Base-by-base conservation (phyloP, 2,113 vertebrate species). In the Patagioenas fasciata region DNA sequence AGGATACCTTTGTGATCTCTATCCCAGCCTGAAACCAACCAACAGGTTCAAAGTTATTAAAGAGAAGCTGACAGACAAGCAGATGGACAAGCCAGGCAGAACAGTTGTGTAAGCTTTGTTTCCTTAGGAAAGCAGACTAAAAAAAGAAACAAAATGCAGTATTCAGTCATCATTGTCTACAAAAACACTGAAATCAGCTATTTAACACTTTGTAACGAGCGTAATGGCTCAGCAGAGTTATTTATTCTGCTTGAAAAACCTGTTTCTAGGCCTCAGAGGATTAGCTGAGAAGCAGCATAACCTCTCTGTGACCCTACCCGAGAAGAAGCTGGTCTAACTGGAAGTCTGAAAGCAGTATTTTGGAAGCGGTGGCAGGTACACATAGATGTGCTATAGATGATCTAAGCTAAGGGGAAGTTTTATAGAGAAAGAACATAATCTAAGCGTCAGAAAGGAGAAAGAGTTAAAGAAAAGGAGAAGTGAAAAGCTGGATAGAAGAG, bases 231-330 rank as follows among this genome's bases (percentile, higher is more conserved):
- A 96, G 80, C 92, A 95, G 88, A 94, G 95, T 96, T 96, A 97
- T 96, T 96, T 96, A 96, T 95, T 96, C 92, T 96, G 88, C 96
- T 93, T 86, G 96, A 92, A 96, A 96, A 97, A 97, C 96, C 96
- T 97, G 96, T 97, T 97, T 94, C 93, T 86, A 93, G 96, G 95
- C 93, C 96, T 94, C 92, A 81, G 90, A 96, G 96, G 92, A 96
- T 96, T 96, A 96, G 85, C 34, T 64, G 88, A 96, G 92, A 94
- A 93, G 88, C 82, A 93, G 88, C 31, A 81, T 95, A 96, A 96
- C 90, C 95, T 95, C 57, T 85, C 38, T 47, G 60, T 96, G 92
- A 96, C 93, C 93, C 90, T 81, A 81, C 25, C 48, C 0, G 8
- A 93, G 92, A 93, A 93, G 95, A 92, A 94, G 93, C 95, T 94